Evolutionary conservation across 2,888 invertebrate genomes (phyloP).

Genomic region (Polydrusus cervinus): DNA sequence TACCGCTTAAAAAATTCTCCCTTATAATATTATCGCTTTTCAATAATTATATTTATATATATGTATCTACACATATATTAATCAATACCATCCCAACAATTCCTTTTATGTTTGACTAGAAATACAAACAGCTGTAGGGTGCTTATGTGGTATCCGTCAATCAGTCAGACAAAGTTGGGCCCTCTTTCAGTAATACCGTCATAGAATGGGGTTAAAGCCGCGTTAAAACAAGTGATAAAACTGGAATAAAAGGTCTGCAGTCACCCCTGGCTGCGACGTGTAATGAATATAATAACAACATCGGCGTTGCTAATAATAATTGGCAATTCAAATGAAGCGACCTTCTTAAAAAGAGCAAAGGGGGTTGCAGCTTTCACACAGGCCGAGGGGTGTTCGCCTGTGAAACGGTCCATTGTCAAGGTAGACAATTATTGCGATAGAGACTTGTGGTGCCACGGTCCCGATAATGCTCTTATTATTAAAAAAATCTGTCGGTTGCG

Average conservation of each 20-base stretch:
- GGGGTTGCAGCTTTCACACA: constrained; percentile 60
- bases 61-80: constrained; percentile 44
- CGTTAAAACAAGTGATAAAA: constrained; percentile 63
- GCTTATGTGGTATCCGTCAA: constrained; percentile 57
- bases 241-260: constrained; percentile 55
- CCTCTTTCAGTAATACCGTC: constrained; percentile 56
- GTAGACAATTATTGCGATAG: constrained; percentile 52
- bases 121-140: constrained; percentile 53
- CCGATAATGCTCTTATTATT: constrained; percentile 41
- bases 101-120: constrained; percentile 53
- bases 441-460: constrained; percentile 43
- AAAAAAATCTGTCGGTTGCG: constrained; percentile 33
- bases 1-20: not conserved
- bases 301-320: constrained; percentile 63
- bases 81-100: constrained; percentile 21
- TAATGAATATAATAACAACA: constrained; percentile 67
- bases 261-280: constrained; percentile 59
- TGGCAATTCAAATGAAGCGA: constrained; percentile 64
- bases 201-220: constrained; percentile 61
- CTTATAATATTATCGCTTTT: not conserved
- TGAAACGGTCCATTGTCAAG: constrained; percentile 61
- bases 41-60: not conserved
- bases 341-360: constrained; percentile 63
- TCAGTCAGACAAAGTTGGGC: constrained; percentile 55
- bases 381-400: constrained; percentile 57